Percentiles rank a stretch among this genome's conserved stretches.
Conservation (phyloP, 1,140 invertebrate genomes). For the Bombus pyrosoma region DNA sequence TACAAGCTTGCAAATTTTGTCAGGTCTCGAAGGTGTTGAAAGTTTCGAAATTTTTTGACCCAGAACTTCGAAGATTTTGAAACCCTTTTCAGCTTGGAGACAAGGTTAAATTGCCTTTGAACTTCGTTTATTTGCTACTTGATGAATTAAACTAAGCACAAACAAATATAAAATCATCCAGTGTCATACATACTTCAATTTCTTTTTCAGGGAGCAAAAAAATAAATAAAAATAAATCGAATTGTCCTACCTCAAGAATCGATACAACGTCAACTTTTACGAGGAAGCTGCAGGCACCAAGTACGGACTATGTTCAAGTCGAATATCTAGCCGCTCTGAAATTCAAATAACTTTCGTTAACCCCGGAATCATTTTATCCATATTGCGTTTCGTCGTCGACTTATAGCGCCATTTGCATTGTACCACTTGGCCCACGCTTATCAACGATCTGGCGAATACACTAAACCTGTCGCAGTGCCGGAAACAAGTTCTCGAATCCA, state of each 20-base stretch:
- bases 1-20: neutral
- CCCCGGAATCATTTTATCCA: slow-evolving; percentile 27
- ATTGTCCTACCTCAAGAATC: neutral
- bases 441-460: slow-evolving; percentile 23
- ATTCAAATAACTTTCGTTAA: slow-evolving; percentile 47
- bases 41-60: neutral
- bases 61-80: neutral
- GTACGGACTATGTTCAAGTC: neutral
- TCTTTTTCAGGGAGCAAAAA: no score
- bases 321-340: slow-evolving; percentile 5
- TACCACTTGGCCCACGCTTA: slow-evolving; percentile 26
- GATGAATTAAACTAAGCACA: neutral
- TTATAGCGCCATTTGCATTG: slow-evolving; percentile 36
- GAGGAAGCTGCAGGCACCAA: neutral
- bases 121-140: neutral
- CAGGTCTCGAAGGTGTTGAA: neutral
- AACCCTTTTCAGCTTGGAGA: no score
- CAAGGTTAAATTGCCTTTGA: neutral
- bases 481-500: neutral
- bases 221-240: neutral
- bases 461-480: neutral
- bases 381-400: slow-evolving; percentile 43
- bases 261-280: neutral
- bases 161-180: neutral
- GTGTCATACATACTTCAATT: neutral